Conservation (phyloP, 1,140 invertebrate species). For the Stegodyphus mimosarum region DNA sequence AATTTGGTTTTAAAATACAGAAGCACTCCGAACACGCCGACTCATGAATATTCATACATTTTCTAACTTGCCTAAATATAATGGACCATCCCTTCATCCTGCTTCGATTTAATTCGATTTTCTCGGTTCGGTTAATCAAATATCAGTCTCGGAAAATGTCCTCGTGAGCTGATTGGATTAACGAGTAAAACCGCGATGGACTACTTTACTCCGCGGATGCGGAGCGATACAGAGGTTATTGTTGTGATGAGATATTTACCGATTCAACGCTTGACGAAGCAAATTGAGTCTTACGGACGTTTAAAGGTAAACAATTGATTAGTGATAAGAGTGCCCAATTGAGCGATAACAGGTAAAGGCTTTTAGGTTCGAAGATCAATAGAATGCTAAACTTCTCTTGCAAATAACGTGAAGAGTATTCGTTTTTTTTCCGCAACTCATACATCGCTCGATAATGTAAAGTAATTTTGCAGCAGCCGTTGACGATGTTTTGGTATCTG, state of each 20-base stretch:
- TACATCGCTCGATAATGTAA: no score
- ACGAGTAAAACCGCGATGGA: conserved; percentile 13
- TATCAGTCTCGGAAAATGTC: conserved; percentile 21
- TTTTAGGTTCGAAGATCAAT: no score
- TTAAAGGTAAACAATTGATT: no score
- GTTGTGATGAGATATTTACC: conserved; percentile 18
- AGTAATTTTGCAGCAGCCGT: no score
- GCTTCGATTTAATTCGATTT: conserved; percentile 50
- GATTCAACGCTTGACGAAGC: background rate
- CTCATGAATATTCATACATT: conserved; percentile 37
- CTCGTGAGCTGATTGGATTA: conserved; percentile 42
- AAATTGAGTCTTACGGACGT: background rate
- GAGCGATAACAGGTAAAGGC: no score
- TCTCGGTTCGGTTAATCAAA: conserved; percentile 49
- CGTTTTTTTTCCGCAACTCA: no score
- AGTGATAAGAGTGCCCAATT: no score
- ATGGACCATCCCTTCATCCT: conserved; percentile 18
- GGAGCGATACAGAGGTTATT: background rate
- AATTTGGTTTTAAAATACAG: no score
- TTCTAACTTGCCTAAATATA: conserved; percentile 23
- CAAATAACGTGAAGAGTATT: no score
- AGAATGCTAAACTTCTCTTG: no score
- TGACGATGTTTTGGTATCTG: no score
- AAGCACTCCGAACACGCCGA: no score
- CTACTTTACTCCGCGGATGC: conserved; percentile 12